Conservation (phyloP, 2,888 invertebrate genomes). For the Caenorhabditis sp. region DNA sequence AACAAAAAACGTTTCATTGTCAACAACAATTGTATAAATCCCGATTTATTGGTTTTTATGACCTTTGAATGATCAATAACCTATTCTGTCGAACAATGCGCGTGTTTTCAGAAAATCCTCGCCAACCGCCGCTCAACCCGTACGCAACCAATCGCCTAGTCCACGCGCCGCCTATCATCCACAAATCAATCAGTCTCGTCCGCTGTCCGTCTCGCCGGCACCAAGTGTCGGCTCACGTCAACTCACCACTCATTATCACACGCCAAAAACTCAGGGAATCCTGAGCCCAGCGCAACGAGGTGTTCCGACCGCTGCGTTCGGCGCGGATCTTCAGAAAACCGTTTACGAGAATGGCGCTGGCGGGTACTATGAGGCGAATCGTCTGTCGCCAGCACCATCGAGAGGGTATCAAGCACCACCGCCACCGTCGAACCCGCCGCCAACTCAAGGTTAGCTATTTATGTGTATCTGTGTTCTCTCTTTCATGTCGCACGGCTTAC, state of each 20-base stretch:
- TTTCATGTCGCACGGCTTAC: conserved; percentile 9
- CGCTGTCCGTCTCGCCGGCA: conserved; percentile 36
- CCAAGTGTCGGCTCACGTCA: conserved; percentile 16
- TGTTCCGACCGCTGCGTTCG: conserved; percentile 45
- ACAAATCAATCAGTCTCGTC: conserved; percentile 31
- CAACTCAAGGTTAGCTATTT: conserved; percentile 25
- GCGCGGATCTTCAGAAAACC: conserved; percentile 25
- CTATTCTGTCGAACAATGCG: too few relatives aligned
- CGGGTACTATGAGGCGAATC: conserved; percentile 26
- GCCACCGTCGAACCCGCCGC: conserved; percentile 38
- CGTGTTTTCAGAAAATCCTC: conserved; percentile 51
- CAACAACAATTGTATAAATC: too few relatives aligned
- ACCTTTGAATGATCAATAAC: too few relatives aligned
- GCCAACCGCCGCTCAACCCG: conserved; percentile 55
- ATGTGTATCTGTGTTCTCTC: too few relatives aligned
- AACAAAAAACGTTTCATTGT: too few relatives aligned
- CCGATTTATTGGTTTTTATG: too few relatives aligned
- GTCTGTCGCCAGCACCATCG: conserved; percentile 32
- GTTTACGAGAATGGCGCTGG: conserved; percentile 34
- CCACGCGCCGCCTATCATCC: conserved; percentile 59
- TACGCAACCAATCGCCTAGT: conserved; percentile 35
- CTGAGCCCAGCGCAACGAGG: conserved; percentile 53
- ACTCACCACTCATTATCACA: conserved; percentile 45
- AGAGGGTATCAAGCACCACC: conserved; percentile 28
- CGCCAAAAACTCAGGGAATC: conserved; percentile 53